Evolutionary conservation across 2,797 vertebrate species (phyloP).

Genomic region (Alosa sapidissima): DNA sequence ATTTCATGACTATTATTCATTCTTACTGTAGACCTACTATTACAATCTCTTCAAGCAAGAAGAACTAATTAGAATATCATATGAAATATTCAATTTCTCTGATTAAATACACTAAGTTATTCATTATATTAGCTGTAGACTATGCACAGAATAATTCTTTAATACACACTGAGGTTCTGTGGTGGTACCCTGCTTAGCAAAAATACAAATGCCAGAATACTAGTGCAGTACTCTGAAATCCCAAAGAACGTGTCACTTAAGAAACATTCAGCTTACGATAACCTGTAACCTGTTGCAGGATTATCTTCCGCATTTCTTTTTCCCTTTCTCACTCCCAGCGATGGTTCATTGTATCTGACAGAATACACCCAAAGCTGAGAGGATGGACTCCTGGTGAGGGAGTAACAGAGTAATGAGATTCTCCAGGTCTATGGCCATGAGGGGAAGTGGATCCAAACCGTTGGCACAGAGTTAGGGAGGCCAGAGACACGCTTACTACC

Average conservation of each 20-base stretch:
- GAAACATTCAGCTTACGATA: background rate
- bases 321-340: constrained; percentile 32
- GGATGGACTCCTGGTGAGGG: constrained; percentile 46
- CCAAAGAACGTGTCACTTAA: background rate
- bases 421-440: constrained; percentile 44
- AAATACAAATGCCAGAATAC: constrained; percentile 4
- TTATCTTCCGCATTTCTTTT: constrained; percentile 17
- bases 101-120: constrained; percentile 33
- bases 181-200: background rate
- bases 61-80: constrained; percentile 28
- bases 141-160: constrained; percentile 30
- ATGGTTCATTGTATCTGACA: constrained; percentile 45
- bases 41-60: constrained; percentile 23
- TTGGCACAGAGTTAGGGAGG: background rate
- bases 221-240: background rate
- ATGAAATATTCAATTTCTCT: constrained; percentile 26
- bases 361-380: constrained; percentile 43
- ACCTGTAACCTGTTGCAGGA: constrained; percentile 22
- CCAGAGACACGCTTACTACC: background rate
- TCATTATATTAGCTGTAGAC: constrained; percentile 37
- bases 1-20: constrained; percentile 34
- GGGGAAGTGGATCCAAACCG: constrained; percentile 25
- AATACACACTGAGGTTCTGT: background rate
- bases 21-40: constrained; percentile 34
- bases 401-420: constrained; percentile 53